These are phyloP conservation scores for Nephrotoma appendiculata DNA, from an alignment of 2,888 invertebrate genomes.

Conservation along the genomic window DNA sequence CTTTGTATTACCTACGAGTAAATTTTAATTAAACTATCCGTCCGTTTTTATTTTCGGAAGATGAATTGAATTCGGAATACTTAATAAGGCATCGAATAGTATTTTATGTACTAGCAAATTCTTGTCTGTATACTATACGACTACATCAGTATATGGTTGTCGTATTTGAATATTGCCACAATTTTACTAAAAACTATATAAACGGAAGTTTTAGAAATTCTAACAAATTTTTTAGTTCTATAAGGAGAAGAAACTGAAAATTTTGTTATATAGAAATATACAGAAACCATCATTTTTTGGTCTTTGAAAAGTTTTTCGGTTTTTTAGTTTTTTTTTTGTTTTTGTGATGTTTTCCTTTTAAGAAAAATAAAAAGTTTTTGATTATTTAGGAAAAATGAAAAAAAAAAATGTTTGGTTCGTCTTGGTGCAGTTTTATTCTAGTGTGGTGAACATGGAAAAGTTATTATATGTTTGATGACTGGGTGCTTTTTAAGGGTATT, in stretches of 20 bases:
- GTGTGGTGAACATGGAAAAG: background rate
- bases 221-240: background rate
- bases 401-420: background rate
- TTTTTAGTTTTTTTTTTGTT: background rate
- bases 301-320: background rate
- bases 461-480: background rate
- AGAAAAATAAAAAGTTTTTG: background rate
- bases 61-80: no score
- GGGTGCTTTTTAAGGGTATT: background rate
- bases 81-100: no score
- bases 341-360: background rate
- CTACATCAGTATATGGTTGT: no score
- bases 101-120: no score
- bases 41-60: background rate
- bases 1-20: background rate
- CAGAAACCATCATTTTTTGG: background rate
- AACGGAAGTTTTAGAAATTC: background rate
- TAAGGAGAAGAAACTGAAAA: background rate
- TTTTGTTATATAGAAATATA: background rate
- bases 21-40: background rate
- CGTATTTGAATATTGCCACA: background rate
- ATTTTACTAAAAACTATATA: background rate
- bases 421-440: background rate
- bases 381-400: background rate
- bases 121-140: no score